A percentile compares a stretch with the other conserved stretches of the same genome.
These are phyloP conservation scores for Zele albiditarsus DNA, from an alignment of 2,888 invertebrate genomes.

Conservation along the genomic window DNA sequence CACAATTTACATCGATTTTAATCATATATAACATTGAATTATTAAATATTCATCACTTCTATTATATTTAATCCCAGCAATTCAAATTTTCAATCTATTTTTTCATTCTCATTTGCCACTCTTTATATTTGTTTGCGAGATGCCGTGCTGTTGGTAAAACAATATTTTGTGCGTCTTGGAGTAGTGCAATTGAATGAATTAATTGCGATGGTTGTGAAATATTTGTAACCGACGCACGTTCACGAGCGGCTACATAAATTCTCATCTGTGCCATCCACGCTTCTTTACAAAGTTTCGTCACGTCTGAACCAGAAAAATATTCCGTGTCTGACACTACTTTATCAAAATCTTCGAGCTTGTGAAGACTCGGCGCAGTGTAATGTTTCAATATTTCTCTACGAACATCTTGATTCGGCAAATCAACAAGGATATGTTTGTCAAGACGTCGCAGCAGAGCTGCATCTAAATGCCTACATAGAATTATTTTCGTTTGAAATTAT, in stretches of 20 bases:
- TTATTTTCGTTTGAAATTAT: conserved; percentile 15
- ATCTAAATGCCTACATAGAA: conserved; percentile 84
- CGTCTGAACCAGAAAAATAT: conserved; percentile 91
- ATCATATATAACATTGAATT: neutral
- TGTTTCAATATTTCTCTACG: conserved; percentile 81
- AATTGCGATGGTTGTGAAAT: conserved; percentile 19
- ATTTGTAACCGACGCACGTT: conserved; percentile 30
- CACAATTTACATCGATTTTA: conserved; percentile 30
- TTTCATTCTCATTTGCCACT: conserved; percentile 79
- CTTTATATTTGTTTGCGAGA: conserved; percentile 75
- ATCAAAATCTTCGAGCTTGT: conserved; percentile 72
- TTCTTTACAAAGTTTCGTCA: conserved; percentile 91
- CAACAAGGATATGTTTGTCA: conserved; percentile 89
- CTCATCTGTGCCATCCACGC: conserved; percentile 88
- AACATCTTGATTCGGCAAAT: conserved; percentile 81
- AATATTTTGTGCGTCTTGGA: conserved; percentile 75
- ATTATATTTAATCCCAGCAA: neutral
- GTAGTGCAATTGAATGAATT: conserved; percentile 48
- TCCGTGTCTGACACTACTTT: conserved; percentile 77
- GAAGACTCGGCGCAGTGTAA: conserved; percentile 73
- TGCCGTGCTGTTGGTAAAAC: conserved; percentile 78
- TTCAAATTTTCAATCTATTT: conserved; percentile 22
- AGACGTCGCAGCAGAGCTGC: conserved; percentile 89
- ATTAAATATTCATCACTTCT: neutral
- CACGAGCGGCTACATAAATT: conserved; percentile 59